Evolutionary conservation across 2,797 vertebrate genomes (phyloP).

Genomic region (Lutjanus campechanus): DNA sequence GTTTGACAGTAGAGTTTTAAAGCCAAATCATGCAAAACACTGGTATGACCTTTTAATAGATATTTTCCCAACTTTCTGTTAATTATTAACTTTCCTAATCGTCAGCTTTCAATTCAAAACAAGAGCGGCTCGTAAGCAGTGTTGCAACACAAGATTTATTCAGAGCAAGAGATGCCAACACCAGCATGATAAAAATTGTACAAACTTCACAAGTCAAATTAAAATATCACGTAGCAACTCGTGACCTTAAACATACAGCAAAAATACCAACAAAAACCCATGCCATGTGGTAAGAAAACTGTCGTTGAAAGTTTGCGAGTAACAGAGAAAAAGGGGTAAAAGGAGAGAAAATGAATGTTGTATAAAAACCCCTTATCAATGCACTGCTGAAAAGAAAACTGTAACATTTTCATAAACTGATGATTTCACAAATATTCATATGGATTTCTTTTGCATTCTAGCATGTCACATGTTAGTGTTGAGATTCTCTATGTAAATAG

Average conservation of each 20-base stretch:
- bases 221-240: conserved; percentile 97
- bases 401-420: conserved; percentile 94
- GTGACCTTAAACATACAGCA: conserved; percentile 98
- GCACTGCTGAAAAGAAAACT: conserved; percentile 93
- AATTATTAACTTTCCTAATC: neutral
- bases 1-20: neutral
- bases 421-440: conserved; percentile 96
- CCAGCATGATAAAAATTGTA: conserved; percentile 99
- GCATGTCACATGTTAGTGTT: conserved; percentile 95
- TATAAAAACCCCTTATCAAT: conserved; percentile 95
- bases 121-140: conserved; percentile 33
- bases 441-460: conserved; percentile 96
- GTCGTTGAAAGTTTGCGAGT: conserved; percentile 81
- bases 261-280: conserved; percentile 94
- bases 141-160: conserved; percentile 97
- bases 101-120: neutral
- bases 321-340: conserved; percentile 72
- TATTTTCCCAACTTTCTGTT: neutral
- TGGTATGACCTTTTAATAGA: too few species aligned
- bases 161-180: conserved; percentile 99
- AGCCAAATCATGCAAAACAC: neutral
- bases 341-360: conserved; percentile 85
- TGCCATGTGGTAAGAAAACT: conserved; percentile 98
- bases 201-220: conserved; percentile 99
- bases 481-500: conserved; percentile 92